These are phyloP conservation scores for Pristionchus japonicus DNA, from an alignment of 2,888 invertebrate genomes.

Conservation along the genomic window DNA sequence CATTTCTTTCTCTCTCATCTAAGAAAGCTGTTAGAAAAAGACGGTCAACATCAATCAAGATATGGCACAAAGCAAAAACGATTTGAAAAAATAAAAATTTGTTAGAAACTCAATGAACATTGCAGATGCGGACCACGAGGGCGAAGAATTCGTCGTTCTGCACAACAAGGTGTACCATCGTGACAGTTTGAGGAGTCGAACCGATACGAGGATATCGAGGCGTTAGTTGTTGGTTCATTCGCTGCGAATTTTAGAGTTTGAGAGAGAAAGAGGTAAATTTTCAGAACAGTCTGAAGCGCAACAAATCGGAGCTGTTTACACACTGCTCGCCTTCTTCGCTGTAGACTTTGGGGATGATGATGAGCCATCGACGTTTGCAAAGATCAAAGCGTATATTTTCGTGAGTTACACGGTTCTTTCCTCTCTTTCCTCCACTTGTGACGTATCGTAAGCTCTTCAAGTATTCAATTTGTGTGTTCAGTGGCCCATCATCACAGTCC, in stretches of 20 bases:
- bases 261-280: no score
- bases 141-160: conserved; percentile 57
- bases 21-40: no score
- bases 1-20: no score
- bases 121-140: conserved; percentile 30
- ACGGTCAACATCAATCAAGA: no score
- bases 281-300: background rate
- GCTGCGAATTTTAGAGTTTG: no score
- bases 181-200: conserved; percentile 56
- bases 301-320: background rate
- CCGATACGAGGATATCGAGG: background rate
- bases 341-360: background rate
- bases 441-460: no score
- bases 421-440: background rate
- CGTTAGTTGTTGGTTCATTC: background rate
- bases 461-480: no score
- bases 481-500: background rate
- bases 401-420: background rate
- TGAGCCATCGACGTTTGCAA: background rate
- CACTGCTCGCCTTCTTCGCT: background rate
- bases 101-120: no score
- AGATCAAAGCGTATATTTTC: background rate
- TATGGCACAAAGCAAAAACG: no score
- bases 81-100: background rate
- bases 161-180: conserved; percentile 60